phyloP scores from a whole-genome alignment of 2,888 invertebrate genomes.

The Scelioninae gen. 2 region DNA sequence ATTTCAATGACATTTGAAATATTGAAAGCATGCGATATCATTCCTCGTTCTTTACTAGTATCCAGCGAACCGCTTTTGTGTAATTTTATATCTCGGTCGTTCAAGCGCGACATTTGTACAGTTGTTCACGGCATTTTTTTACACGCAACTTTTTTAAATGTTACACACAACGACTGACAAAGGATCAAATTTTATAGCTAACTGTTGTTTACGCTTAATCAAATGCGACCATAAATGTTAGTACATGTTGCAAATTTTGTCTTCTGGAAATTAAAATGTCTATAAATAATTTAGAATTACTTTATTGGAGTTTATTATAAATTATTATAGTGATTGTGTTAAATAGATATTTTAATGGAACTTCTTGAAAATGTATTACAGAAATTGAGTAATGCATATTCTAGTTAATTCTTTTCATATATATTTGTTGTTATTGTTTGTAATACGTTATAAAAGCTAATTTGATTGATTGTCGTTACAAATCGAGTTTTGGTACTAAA shows the following conservation, averaged over 20 bases:
- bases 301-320: too few species aligned
- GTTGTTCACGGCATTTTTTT: conserved; percentile 29
- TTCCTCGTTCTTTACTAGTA: conserved; percentile 19
- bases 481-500: not conserved
- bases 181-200: conserved; percentile 36
- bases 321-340: too few species aligned
- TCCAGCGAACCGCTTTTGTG: conserved; percentile 24
- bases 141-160: conserved; percentile 34
- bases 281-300: too few species aligned
- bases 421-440: conserved; percentile 10
- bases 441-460: not conserved
- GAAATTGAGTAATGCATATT: too few species aligned
- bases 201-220: conserved; percentile 43
- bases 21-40: conserved; percentile 25
- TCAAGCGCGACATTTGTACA: conserved; percentile 40
- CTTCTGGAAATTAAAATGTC: too few species aligned
- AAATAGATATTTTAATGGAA: too few species aligned
- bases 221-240: conserved; percentile 17
- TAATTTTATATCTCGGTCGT: conserved; percentile 38
- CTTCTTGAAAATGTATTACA: too few species aligned
- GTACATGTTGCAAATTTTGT: conserved; percentile 23
- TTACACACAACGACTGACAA: conserved; percentile 45
- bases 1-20: conserved; percentile 10
- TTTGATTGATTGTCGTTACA: conserved; percentile 12
- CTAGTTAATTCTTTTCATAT: not conserved